Evolutionary conservation across 2,888 invertebrate species (phyloP).

Genomic region (Drosophila differens): DNA sequence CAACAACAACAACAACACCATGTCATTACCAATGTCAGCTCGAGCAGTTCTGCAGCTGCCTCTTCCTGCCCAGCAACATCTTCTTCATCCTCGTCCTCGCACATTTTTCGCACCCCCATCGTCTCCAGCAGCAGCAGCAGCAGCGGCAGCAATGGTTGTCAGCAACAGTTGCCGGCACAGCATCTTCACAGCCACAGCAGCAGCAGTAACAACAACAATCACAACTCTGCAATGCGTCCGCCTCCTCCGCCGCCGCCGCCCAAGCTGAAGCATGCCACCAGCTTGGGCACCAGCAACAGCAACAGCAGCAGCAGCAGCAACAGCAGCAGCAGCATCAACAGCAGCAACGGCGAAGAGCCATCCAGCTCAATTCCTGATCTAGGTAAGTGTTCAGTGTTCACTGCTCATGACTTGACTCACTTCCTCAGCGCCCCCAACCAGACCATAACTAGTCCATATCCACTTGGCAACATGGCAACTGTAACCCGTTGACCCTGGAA

Average conservation of each 20-base stretch:
- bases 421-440: slow-evolving; percentile 5
- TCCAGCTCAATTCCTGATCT: slow-evolving; percentile 95
- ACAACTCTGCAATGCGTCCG: slow-evolving; percentile 82
- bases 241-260: slow-evolving; percentile 85
- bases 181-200: slow-evolving; percentile 41
- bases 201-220: slow-evolving; percentile 29
- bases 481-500: slow-evolving; percentile 72
- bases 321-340: slow-evolving; percentile 25
- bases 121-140: slow-evolving; percentile 78
- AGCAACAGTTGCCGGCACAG: slow-evolving; percentile 51
- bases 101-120: slow-evolving; percentile 84
- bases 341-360: slow-evolving; percentile 88
- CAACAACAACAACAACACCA: slow-evolving; percentile 53
- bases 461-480: slow-evolving; percentile 23
- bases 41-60: slow-evolving; percentile 54
- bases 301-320: slow-evolving; percentile 12
- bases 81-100: slow-evolving; percentile 49
- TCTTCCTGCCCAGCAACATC: slow-evolving; percentile 52
- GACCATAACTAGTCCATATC: background rate
- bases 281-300: slow-evolving; percentile 48
- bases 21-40: slow-evolving; percentile 64
- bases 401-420: background rate
- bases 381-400: slow-evolving; percentile 89
- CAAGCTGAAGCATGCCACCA: slow-evolving; percentile 82
- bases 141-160: slow-evolving; percentile 34